A percentile compares a stretch with the other conserved stretches of the same genome.
phyloP scores from a whole-genome alignment of 1,140 invertebrate species.

The Ganaspis sp. region DNA sequence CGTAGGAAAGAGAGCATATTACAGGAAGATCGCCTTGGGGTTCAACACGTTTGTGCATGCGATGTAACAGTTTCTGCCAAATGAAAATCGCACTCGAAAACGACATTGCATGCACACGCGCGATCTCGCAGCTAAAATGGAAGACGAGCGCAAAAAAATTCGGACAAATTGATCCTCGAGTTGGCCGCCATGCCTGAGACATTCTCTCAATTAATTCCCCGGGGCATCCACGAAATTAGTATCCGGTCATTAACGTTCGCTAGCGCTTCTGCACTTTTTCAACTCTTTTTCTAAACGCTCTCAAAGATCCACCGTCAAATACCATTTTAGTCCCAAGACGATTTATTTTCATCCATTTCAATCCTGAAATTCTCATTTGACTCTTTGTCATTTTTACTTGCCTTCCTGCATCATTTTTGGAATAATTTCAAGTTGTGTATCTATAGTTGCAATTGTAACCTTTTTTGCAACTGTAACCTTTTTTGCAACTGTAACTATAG shows the following conservation, averaged over 20 bases:
- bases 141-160: conserved; percentile 1
- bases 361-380: no score
- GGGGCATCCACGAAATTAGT: conserved; percentile 26
- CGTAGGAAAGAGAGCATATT: background rate
- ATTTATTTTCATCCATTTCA: no score
- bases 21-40: background rate
- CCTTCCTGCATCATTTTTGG: no score
- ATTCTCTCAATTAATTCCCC: conserved; percentile 24
- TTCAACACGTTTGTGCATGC: conserved; percentile 28
- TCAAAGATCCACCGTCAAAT: no score
- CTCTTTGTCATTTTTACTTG: no score
- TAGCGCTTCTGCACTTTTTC: conserved; percentile 1
- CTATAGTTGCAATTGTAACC: no score
- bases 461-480: no score
- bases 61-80: conserved; percentile 19
- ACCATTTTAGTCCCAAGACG: no score
- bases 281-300: background rate
- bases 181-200: background rate
- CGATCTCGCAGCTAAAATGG: background rate
- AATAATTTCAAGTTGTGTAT: no score
- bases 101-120: background rate
- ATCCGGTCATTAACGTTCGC: conserved; percentile 26
- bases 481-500: no score
- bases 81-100: conserved; percentile 2
- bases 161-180: conserved; percentile 23